Evolutionary conservation across 1,140 invertebrate genomes (phyloP).

Genomic region (Ruditapes philippinarum): DNA sequence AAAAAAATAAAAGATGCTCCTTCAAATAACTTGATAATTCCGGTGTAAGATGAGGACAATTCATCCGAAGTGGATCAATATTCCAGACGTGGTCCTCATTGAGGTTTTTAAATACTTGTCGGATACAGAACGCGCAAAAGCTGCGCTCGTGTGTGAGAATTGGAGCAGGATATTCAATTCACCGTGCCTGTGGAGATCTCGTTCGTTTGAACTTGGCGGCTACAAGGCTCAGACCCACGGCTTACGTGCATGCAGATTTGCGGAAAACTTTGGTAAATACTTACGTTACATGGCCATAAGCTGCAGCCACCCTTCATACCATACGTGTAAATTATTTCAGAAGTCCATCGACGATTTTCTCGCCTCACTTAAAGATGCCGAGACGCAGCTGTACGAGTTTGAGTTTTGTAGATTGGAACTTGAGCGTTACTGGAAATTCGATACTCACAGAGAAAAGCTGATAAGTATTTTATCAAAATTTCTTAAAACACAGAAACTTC

Average conservation of each 20-base stretch:
- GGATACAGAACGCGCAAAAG: slow-evolving; percentile 53
- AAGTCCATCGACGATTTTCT: slow-evolving; percentile 66
- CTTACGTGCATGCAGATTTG: slow-evolving; percentile 58
- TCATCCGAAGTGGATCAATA: slow-evolving; percentile 52
- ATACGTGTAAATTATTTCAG: slow-evolving; percentile 67
- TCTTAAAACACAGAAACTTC: slow-evolving; percentile 54
- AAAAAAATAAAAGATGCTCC: neutral
- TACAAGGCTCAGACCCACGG: slow-evolving; percentile 55
- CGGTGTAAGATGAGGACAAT: slow-evolving; percentile 42
- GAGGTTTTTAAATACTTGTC: slow-evolving; percentile 65
- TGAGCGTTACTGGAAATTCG: slow-evolving; percentile 70
- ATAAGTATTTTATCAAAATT: slow-evolving; percentile 61
- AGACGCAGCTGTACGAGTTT: slow-evolving; percentile 59
- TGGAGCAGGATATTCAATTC: slow-evolving; percentile 57
- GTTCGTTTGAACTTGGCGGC: slow-evolving; percentile 67
- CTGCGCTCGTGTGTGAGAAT: slow-evolving; percentile 57
- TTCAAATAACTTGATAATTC: no score
- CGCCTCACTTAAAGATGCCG: slow-evolving; percentile 39
- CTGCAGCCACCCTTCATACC: slow-evolving; percentile 65
- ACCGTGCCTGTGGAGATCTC: slow-evolving; percentile 63
- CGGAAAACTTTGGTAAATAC: slow-evolving; percentile 53
- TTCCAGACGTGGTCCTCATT: slow-evolving; percentile 64
- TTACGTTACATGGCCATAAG: slow-evolving; percentile 54
- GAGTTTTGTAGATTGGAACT: slow-evolving; percentile 62
- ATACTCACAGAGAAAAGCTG: slow-evolving; percentile 64